phyloP scores from a whole-genome alignment of 1,140 invertebrate genomes.

The Pachyrhynchus sulphureomaculatus region DNA sequence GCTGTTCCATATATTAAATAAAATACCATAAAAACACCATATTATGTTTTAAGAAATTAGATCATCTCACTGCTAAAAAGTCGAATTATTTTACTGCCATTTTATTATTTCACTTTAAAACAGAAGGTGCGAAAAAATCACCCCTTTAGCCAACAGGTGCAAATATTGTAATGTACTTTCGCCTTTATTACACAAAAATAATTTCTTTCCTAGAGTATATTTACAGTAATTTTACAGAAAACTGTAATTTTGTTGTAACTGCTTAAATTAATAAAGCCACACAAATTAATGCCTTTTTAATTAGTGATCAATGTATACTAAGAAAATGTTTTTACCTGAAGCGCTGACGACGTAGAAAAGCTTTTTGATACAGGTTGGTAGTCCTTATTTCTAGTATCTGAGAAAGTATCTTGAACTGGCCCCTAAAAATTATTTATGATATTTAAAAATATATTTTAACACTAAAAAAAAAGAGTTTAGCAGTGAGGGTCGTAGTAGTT shows the following conservation, averaged over 20 bases:
- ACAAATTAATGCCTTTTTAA: too few species aligned
- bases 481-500: background rate
- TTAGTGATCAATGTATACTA: too few species aligned
- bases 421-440: slow-evolving; percentile 12
- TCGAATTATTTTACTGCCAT: too few species aligned
- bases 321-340: slow-evolving; percentile 5
- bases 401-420: slow-evolving; percentile 4
- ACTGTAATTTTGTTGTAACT: background rate
- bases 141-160: too few species aligned
- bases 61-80: too few species aligned
- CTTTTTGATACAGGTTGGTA: slow-evolving; percentile 1
- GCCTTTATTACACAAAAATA: background rate
- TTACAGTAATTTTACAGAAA: background rate
- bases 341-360: slow-evolving; percentile 1
- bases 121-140: too few species aligned
- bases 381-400: slow-evolving; percentile 15
- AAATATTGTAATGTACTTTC: too few species aligned
- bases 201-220: background rate
- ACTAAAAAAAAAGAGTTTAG: background rate
- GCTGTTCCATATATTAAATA: too few species aligned
- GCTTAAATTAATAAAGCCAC: too few species aligned
- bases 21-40: too few species aligned
- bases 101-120: too few species aligned
- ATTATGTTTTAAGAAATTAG: too few species aligned
- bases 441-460: background rate